These are phyloP conservation scores for Clupea harengus DNA, from an alignment of 2,113 vertebrate species.

Conservation along the genomic window DNA sequence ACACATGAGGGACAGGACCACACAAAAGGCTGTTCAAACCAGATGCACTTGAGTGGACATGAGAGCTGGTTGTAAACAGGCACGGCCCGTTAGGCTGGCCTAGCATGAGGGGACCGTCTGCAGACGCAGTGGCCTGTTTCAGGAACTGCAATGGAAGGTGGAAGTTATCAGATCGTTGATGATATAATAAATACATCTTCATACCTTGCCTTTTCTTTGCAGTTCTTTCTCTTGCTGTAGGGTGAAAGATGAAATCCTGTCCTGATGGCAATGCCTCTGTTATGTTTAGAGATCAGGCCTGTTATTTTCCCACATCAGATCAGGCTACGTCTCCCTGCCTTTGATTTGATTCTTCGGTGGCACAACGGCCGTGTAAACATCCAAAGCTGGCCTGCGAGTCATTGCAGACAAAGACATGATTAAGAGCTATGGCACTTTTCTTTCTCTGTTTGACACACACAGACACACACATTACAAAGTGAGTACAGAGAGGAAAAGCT, in stretches of 20 bases:
- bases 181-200: no score
- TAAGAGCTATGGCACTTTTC: slow-evolving; percentile 18
- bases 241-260: no score
- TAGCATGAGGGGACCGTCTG: background rate
- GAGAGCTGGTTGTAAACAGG: background rate
- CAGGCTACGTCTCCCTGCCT: background rate
- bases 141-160: no score
- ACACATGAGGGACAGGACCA: background rate
- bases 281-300: background rate
- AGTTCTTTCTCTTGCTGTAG: no score
- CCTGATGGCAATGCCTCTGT: no score
- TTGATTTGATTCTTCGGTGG: background rate
- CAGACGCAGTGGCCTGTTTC: background rate
- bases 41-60: background rate
- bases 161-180: no score
- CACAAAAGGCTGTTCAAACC: background rate
- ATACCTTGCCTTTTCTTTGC: no score
- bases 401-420: slow-evolving; percentile 25
- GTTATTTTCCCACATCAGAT: slow-evolving; percentile 16
- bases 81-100: background rate
- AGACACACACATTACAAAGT: background rate
- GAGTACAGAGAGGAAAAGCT: background rate
- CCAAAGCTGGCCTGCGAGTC: slow-evolving; percentile 9
- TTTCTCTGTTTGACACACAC: slow-evolving; percentile 10
- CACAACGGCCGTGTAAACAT: background rate